phyloP scores from a whole-genome alignment of 2,797 vertebrate genomes.

The Champsocephalus gunnari region DNA sequence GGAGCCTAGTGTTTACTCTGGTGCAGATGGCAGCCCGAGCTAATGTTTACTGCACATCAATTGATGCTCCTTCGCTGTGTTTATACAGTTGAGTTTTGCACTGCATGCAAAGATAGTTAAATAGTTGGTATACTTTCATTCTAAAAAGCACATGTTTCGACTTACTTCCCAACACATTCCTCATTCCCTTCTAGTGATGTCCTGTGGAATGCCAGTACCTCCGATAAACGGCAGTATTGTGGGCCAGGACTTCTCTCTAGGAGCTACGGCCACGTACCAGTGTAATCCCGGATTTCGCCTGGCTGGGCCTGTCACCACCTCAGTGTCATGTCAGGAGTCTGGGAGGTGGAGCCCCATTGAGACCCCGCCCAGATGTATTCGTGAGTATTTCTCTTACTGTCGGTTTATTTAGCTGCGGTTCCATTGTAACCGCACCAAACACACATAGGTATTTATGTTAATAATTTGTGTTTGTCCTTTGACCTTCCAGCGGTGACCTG shows the following conservation, averaged over 20 bases:
- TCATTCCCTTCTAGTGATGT: slow-evolving; percentile 85
- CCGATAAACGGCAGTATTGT: slow-evolving; percentile 92
- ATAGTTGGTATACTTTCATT: slow-evolving; percentile 33
- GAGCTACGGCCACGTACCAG: slow-evolving; percentile 90
- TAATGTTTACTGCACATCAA: slow-evolving; percentile 69
- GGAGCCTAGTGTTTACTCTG: slow-evolving; percentile 64
- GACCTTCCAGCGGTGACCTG: slow-evolving; percentile 89
- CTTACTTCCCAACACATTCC: background rate
- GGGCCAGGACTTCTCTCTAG: slow-evolving; percentile 94
- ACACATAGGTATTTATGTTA: background rate
- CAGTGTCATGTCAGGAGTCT: slow-evolving; percentile 89
- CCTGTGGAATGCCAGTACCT: slow-evolving; percentile 93
- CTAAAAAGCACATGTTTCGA: background rate
- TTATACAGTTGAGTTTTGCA: slow-evolving; percentile 42
- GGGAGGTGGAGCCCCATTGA: slow-evolving; percentile 94
- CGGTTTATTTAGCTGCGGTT: background rate
- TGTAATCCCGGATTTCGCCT: slow-evolving; percentile 94
- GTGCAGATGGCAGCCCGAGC: slow-evolving; percentile 56
- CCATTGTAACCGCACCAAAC: too few species aligned
- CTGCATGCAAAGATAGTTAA: slow-evolving; percentile 52
- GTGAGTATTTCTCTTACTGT: slow-evolving; percentile 82
- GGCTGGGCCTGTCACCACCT: slow-evolving; percentile 80
- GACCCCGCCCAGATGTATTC: slow-evolving; percentile 88
- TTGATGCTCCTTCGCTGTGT: slow-evolving; percentile 41
- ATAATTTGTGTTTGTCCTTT: slow-evolving; percentile 17